Base-by-base conservation (phyloP, 2,888 invertebrate genomes). In the Onchidella celtica region DNA sequence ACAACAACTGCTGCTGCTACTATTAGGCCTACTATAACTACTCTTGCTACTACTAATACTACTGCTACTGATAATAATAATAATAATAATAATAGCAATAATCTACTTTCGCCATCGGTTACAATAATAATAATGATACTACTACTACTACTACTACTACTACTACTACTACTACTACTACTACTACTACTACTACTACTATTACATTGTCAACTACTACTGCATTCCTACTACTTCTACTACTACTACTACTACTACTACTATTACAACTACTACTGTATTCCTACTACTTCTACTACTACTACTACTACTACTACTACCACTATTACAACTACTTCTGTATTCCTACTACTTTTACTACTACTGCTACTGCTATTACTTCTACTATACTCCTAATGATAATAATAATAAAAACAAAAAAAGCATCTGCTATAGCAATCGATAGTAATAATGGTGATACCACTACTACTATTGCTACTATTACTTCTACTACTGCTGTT, bases 131-230 rank as follows among this genome's bases (percentile, higher is more conserved):
- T n/a, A n/a, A n/a, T n/a, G n/a, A n/a, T n/a, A n/a, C n/a, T n/a
- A n/a, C 68, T 68, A 32, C 68, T 68, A 17, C 68, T 68, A 68
- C 68, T 68, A 68, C 68, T 68, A 68, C 68, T 68, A 68, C 68
- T 68, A 68, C 68, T 68, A 68, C 68, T 68, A 68, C 68, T 68
- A 68, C 68, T 68, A 68, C 68, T 68, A 68, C 68, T 68, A 34
- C 68, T 68, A 68, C 68, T 68, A 34, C 68, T 68, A 68, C 68
- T 68, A 68, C 68, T 68, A 68, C 68, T 68, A 68, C 68, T 68
- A 34, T 36, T 68, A 68, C 68, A n/a, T n/a, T 24, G 21, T n/a
- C 57, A 3, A 14, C 57, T 57, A 57, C 57, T n/a, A 9, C 11
- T 57, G 11, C 11, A 2, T 24, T 38, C 14, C 68, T 68, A 68